Base-by-base conservation (phyloP, 2,888 invertebrate genomes). In the Drosophila atroscutellata region DNA sequence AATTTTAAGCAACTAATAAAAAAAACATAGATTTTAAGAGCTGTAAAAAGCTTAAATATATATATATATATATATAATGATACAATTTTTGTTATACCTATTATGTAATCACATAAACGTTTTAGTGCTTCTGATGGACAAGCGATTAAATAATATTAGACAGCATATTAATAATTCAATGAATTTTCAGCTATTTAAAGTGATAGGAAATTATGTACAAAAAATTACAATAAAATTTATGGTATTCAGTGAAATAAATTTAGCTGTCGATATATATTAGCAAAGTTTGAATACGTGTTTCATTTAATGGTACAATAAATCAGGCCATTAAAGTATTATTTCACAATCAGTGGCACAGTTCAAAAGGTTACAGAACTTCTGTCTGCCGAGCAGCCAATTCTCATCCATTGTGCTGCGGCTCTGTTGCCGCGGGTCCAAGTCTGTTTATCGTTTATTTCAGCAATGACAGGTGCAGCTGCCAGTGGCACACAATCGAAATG, bases 381-480 rank as follows among this genome's bases (percentile, higher is more conserved):
- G 75, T 57, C 52, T 64, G 72, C 63, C 60, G 65, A 59, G 72
- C 64, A 89, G 67, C 71, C 71, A 84, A 86, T 84, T 74, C 45
- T 30, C 49, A 63, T 49, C 87, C 89, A 87, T 89, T 84, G 82
- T 75, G 75, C 66, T 57, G 34, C 30, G 26, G 39, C 45, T 51
- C 50, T 28, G 37, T 45, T 42, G 57, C 60, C 60, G 55, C 65
- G 55, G 42, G 62, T 59, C 82, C 73, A 66, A 61, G 60, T 73
- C 86, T 84, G 84, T 89, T 85, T 84, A 88, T 84, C 90, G 85
- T 87, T 87, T 80, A 75, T 82, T 76, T 80, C 63, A 82, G 86
- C 88, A 90, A 77, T 85, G 85, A 85, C 85, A 85, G 85, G 85
- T 85, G 85, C 85, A 85, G 90, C 85, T 90, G 90, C 73, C 89